A percentile compares a stretch with the other conserved stretches of the same genome.
Evolutionary conservation across 2,797 vertebrate species (phyloP).

Genomic region (Neosalanx taihuensis): DNA sequence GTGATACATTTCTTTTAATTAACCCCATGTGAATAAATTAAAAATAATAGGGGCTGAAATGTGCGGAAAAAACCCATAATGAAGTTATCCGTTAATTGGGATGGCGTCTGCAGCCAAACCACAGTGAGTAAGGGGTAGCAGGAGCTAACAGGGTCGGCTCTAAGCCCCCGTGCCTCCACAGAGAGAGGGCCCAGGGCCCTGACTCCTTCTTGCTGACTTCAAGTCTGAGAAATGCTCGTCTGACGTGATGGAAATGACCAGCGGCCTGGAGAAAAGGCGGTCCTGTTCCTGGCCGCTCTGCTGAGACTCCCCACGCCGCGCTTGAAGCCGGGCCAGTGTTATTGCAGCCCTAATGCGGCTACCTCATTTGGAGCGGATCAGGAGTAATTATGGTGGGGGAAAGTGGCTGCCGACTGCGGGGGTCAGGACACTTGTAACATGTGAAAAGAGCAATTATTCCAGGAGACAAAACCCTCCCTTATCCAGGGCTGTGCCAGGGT

Average conservation of each 20-base stretch:
- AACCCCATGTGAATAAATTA: constrained; percentile 85
- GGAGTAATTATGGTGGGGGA: constrained; percentile 77
- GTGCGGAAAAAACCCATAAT: constrained; percentile 72
- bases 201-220: constrained; percentile 69
- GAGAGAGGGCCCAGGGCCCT: constrained; percentile 65
- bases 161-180: constrained; percentile 56
- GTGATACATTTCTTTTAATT: constrained; percentile 84
- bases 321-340: constrained; percentile 75
- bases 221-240: constrained; percentile 76
- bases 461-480: constrained; percentile 80
- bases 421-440: constrained; percentile 84
- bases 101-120: constrained; percentile 74
- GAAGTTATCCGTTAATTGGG: constrained; percentile 80
- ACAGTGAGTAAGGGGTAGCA: constrained; percentile 64
- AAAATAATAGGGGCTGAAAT: constrained; percentile 79
- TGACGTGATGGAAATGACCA: constrained; percentile 78
- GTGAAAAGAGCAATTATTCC: constrained; percentile 87
- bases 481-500: constrained; percentile 75
- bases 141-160: constrained; percentile 73
- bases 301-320: constrained; percentile 71
- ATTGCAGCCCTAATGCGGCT: constrained; percentile 76
- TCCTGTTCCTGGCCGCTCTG: constrained; percentile 75
- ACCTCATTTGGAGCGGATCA: constrained; percentile 81
- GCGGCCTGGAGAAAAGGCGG: constrained; percentile 66
- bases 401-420: constrained; percentile 75